Base-by-base conservation (phyloP, 2,888 invertebrate genomes). In the Sinelater perroti region DNA sequence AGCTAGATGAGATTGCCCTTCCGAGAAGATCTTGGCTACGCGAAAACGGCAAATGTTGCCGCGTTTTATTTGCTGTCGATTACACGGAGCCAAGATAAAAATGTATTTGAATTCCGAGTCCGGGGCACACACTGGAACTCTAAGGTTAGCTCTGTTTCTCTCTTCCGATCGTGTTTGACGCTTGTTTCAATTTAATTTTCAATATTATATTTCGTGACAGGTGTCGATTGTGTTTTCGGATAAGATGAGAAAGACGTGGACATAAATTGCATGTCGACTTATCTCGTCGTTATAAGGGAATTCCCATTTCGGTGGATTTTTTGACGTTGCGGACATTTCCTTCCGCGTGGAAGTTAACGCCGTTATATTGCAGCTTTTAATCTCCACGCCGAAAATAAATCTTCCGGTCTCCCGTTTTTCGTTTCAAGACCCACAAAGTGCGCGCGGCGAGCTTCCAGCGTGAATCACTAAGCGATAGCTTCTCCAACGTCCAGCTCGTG, bases 151-250 rank as follows among this genome's bases (percentile, higher is more conserved):
- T 35, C 47, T 26, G 21, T 42, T 26, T 26, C 24, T 26, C 35
- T 38, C 47, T 49, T 26, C 33, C 40, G 40, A 40, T 40, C 18
- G 56, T 44, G 52, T 58, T 55, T 49, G 54, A 55, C 44, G 45
- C 35, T 49, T 20, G 49, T 49, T 47, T 31, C 52, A 42, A 53
- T 53, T 54, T 61, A 53, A 49, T 57, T 47, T 53, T 49, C 46
- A 58, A 42, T 57, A 44, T 56, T 56, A 51, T 51, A 56, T 60
- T 47, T 58, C 33, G 33, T 58, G 58, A 53, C 53, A 58, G 58
- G 47, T 58, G 58, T 58, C 53, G 58, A 58, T 58, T 56, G 40
- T 58, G 35, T 54, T 42, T 53, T 49, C 18, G 35, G 46, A 52
- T 57, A 57, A 40, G 20, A 36, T 18, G 50, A 50, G 40, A 50